Conservation (phyloP, 2,888 invertebrate genomes). For the Amblyteles armatorius region DNA sequence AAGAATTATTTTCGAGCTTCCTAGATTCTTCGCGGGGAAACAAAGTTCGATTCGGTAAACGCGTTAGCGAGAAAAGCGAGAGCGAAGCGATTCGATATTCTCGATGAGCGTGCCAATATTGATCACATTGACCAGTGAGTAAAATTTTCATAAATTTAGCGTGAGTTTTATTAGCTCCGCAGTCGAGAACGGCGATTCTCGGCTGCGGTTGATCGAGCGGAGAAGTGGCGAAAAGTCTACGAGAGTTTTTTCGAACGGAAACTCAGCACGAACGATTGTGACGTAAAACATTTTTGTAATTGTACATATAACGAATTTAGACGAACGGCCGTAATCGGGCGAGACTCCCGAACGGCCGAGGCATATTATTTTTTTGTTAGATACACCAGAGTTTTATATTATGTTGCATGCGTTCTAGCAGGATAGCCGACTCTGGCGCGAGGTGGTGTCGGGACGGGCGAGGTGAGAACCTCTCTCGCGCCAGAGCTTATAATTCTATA, state of each 20-base stretch:
- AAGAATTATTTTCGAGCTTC: neutral
- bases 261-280: slow-evolving; percentile 24
- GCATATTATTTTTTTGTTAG: slow-evolving; percentile 61
- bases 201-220: slow-evolving; percentile 17
- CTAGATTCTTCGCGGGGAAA: slow-evolving; percentile 11
- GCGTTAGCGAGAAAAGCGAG: neutral
- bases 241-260: slow-evolving; percentile 41
- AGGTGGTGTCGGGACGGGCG: slow-evolving; percentile 25
- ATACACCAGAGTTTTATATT: slow-evolving; percentile 70
- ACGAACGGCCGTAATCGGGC: slow-evolving; percentile 25
- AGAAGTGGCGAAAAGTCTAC: neutral
- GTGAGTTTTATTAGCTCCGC: slow-evolving; percentile 46
- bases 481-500: slow-evolving; percentile 61
- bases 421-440: slow-evolving; percentile 52
- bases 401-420: slow-evolving; percentile 70
- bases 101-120: slow-evolving; percentile 64
- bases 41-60: slow-evolving; percentile 17
- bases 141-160: slow-evolving; percentile 30
- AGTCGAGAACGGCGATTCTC: slow-evolving; percentile 21
- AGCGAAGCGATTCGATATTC: slow-evolving; percentile 26
- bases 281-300: slow-evolving; percentile 33
- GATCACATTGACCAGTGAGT: slow-evolving; percentile 60
- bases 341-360: slow-evolving; percentile 23
- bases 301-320: slow-evolving; percentile 58
- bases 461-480: slow-evolving; percentile 25